Evolutionary conservation across 2,113 vertebrate genomes (phyloP), one percentile per base, ranked within the genome.

Genomic region (Gnathonemus longibarbis): DNA sequence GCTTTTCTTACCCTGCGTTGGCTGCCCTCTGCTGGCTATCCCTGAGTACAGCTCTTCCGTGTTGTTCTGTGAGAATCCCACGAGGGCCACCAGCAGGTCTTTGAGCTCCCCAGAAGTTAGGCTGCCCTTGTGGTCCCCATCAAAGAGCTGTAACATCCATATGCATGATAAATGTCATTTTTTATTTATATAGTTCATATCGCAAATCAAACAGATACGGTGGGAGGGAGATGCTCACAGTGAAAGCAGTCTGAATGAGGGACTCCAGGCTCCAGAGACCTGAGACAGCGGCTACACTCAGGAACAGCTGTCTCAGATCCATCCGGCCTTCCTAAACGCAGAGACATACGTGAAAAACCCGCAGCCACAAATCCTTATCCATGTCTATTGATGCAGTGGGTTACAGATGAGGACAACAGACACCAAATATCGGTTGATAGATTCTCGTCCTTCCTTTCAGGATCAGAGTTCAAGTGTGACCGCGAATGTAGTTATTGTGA

Each of bases 51-150:
- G 93, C 66, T 92, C 91, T 4, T 88, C 21, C 0, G 92, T 92
- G 84, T 91, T 15, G 31, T 90, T 6, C 91, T 96, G 96, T 52
- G 94, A 89, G 2, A 93, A 5, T 0, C 95, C 95, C 84, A 96
- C 88, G 91, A 96, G 93, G 49, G 95, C 95, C 90, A 90, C 95
- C 95, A 96, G 96, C 87, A 96, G 94, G 90, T 45, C 90, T 0
- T 93, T 92, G 48, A 96, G 91, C 88, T 95, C 94, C 80, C 80
- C 91, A 87, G 91, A 92, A 89, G 53, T 92, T 88, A 96, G 92
- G 1, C 93, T 92, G 49, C 95, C 95, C 11, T 77, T 89, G 50
- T 84, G n/a, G 0, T 94, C 93, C 1, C 46, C 17, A 88, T 95
- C 94, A 85, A 93, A 95, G 89, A 95, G 52, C 95, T 96, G 92